Evolutionary conservation across 1,140 invertebrate species (phyloP).

Genomic region (Drosophila biarmipes): DNA sequence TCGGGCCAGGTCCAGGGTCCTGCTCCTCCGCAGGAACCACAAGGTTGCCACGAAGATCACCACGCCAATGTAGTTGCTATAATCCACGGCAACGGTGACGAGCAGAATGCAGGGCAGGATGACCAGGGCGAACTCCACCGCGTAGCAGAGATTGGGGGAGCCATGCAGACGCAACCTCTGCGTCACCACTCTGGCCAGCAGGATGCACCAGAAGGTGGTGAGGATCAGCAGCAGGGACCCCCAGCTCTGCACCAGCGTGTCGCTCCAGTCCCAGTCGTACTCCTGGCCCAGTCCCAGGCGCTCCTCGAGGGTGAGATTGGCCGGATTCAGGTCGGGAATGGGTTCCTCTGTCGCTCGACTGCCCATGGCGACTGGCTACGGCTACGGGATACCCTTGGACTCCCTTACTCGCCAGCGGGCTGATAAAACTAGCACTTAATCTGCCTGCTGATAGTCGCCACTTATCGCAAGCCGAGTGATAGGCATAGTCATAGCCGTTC

Average conservation of each 20-base stretch:
- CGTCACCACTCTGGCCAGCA: constrained; percentile 45
- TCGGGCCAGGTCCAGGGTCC: constrained; percentile 19
- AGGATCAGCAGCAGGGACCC: constrained; percentile 49
- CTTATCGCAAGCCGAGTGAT: constrained; percentile 25
- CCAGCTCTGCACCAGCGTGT: constrained; percentile 33
- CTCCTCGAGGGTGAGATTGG: constrained; percentile 1
- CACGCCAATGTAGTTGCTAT: constrained; percentile 18
- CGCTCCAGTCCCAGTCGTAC: constrained; percentile 38
- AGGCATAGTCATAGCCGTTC: constrained; percentile 13
- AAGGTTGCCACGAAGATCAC: constrained; percentile 19
- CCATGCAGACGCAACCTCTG: constrained; percentile 9
- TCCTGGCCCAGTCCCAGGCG: background rate
- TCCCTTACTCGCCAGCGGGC: background rate
- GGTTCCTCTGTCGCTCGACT: constrained; percentile 4
- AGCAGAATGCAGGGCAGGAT: constrained; percentile 57
- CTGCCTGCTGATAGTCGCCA: constrained; percentile 37
- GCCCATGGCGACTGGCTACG: constrained; percentile 29
- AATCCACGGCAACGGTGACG: constrained; percentile 56
- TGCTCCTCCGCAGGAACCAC: constrained; percentile 24
- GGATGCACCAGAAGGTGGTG: constrained; percentile 53
- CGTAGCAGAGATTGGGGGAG: constrained; percentile 26
- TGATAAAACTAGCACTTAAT: constrained; percentile 42
- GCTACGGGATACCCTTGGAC: background rate
- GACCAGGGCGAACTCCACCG: constrained; percentile 56
- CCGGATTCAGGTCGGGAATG: background rate